These are phyloP conservation scores for Tetragnatha versicolor DNA, from an alignment of 1,140 invertebrate species.

Conservation along the genomic window DNA sequence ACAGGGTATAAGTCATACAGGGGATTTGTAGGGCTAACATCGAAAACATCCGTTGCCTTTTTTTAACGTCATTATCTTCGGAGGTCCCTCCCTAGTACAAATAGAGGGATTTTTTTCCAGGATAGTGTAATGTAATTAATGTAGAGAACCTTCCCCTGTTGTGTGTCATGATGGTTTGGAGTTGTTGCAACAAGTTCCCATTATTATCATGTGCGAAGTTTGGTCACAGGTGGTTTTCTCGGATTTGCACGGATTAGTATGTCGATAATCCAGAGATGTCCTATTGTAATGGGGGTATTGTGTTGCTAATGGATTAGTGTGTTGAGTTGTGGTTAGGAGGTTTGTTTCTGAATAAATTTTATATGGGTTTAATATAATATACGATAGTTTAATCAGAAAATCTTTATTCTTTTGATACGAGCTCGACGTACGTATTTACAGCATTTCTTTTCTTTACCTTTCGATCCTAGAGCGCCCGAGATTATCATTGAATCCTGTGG, in stretches of 20 bases:
- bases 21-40: slow-evolving; percentile 44
- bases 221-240: slow-evolving; percentile 9
- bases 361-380: too few species aligned
- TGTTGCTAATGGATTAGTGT: too few species aligned
- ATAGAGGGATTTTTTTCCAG: not conserved
- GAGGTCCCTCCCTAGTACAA: not conserved
- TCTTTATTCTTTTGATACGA: too few species aligned
- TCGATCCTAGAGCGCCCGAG: too few species aligned
- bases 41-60: slow-evolving; percentile 44
- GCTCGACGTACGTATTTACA: too few species aligned
- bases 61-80: slow-evolving; percentile 30
- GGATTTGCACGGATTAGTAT: not conserved
- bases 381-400: too few species aligned
- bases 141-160: not conserved
- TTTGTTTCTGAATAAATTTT: too few species aligned
- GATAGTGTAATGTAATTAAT: slow-evolving; percentile 27
- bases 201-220: slow-evolving; percentile 11
- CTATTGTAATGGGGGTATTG: too few species aligned
- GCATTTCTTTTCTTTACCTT: too few species aligned
- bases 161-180: slow-evolving; percentile 1
- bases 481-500: too few species aligned
- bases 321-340: too few species aligned
- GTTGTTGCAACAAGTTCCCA: slow-evolving; percentile 21
- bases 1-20: slow-evolving; percentile 32
- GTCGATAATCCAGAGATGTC: too few species aligned